Conservation (phyloP, 2,797 vertebrate genomes). For the Rhynchotus rufescens region DNA sequence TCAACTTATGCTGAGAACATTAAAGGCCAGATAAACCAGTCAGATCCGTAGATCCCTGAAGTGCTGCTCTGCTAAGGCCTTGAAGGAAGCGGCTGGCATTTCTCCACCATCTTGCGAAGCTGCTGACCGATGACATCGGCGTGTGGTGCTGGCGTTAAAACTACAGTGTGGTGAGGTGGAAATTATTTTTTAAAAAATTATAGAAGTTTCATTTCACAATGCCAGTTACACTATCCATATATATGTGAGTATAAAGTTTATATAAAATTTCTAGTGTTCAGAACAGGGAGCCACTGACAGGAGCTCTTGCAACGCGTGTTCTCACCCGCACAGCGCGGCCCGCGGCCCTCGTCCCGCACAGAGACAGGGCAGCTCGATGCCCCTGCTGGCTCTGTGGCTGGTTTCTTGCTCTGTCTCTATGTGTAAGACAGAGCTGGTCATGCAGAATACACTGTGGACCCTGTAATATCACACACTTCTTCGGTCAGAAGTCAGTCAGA, state of each 20-base stretch:
- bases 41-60: not conserved
- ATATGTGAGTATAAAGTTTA: not conserved
- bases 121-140: not conserved
- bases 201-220: not conserved
- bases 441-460: not conserved
- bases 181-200: not conserved
- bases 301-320: too few species aligned
- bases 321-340: not conserved
- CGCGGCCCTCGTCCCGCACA: not conserved
- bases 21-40: not conserved
- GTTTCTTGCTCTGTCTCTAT: accelerated
- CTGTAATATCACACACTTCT: not conserved
- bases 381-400: not conserved
- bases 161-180: not conserved
- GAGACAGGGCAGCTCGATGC: not conserved
- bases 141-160: not conserved
- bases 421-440: not conserved
- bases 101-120: not conserved
- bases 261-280: not conserved
- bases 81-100: not conserved
- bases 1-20: not conserved
- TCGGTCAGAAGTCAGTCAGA: not conserved
- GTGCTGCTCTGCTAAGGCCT: not conserved
- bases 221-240: not conserved
- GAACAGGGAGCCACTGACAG: too few species aligned